phyloP scores from a whole-genome alignment of 2,797 vertebrate genomes.

The Tauraco hartlaubi region DNA sequence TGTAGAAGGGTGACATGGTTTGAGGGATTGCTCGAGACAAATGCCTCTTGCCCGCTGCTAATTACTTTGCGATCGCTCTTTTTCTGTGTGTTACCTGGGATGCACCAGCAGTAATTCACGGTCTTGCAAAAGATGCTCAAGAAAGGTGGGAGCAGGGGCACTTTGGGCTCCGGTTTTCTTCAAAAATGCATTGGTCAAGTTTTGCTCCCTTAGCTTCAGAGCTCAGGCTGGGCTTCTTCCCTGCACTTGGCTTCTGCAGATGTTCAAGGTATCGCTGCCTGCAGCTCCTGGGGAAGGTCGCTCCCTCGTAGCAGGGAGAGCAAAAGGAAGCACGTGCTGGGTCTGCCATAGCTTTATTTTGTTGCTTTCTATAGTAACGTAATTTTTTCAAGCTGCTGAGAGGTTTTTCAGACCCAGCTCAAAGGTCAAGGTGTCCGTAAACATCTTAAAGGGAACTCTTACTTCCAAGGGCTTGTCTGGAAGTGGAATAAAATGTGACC shows the following conservation, averaged over 20 bases:
- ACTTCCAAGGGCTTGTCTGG: neutral
- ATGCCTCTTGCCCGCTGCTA: neutral
- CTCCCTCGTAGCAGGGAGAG: neutral
- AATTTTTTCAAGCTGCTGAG: neutral
- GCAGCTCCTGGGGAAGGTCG: neutral
- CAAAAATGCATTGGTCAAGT: neutral
- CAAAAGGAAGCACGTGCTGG: neutral
- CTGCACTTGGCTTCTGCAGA: neutral
- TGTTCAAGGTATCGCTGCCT: neutral
- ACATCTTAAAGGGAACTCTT: neutral
- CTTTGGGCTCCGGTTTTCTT: neutral
- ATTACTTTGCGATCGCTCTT: neutral
- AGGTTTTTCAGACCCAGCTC: neutral
- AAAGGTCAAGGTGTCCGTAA: neutral
- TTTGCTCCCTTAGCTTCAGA: neutral
- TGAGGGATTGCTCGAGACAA: constrained; percentile 15
- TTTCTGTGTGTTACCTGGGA: neutral
- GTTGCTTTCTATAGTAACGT: neutral
- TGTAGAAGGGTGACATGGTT: neutral
- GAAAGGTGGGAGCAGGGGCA: neutral
- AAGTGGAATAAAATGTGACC: neutral
- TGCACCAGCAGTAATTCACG: neutral
- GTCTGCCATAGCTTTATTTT: neutral
- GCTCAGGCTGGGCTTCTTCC: neutral
- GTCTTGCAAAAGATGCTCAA: neutral